phyloP scores from a whole-genome alignment of 1,140 invertebrate genomes.

The Brachionus sp. region DNA sequence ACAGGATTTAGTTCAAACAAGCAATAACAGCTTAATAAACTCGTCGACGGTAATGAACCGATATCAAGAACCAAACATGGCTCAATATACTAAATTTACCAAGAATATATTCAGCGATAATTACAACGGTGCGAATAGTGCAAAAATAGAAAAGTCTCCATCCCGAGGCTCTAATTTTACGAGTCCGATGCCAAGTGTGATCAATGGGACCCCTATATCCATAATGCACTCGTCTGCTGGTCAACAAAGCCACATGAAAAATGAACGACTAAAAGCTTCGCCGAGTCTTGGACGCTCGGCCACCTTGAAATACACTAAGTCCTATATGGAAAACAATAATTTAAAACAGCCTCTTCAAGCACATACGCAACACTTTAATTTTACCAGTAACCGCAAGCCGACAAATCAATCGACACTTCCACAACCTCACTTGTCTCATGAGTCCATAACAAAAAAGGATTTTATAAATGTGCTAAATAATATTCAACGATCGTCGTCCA shows the following conservation, averaged over 20 bases:
- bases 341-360: background rate
- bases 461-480: constrained; percentile 16
- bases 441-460: constrained; percentile 26
- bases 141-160: background rate
- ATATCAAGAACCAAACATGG: constrained; percentile 28
- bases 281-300: constrained; percentile 1
- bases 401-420: background rate
- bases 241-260: background rate
- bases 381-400: background rate
- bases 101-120: constrained; percentile 27
- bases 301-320: constrained; percentile 34
- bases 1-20: background rate
- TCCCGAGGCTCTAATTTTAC: background rate
- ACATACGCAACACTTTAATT: constrained; percentile 21
- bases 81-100: constrained; percentile 23
- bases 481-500: constrained; percentile 22
- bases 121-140: background rate
- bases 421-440: background rate
- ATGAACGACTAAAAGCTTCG: background rate
- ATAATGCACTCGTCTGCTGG: background rate
- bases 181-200: background rate
- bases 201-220: constrained; percentile 6
- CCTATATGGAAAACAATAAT: constrained; percentile 12
- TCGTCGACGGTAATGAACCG: background rate
- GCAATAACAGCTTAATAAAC: constrained; percentile 30